Percentiles rank a stretch among this genome's conserved stretches.
These are phyloP conservation scores for Microtus oregoni DNA, from an alignment of 2,113 vertebrate species.

Conservation along the genomic window DNA sequence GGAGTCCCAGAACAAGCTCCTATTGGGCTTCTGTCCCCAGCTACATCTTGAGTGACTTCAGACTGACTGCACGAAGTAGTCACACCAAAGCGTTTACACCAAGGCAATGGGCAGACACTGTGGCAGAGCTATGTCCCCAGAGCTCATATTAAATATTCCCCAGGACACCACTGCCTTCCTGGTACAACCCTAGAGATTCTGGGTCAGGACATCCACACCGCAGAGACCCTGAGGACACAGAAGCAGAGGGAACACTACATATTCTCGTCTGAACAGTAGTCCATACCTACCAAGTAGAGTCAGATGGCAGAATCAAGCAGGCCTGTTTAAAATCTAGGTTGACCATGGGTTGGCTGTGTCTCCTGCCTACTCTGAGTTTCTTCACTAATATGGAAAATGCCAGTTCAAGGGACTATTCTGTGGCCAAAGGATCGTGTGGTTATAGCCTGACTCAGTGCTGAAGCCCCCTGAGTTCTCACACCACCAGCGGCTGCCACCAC, in stretches of 20 bases:
- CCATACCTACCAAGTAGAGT: neutral
- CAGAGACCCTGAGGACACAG: neutral
- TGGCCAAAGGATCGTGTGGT: accelerated
- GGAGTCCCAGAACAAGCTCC: neutral
- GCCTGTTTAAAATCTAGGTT: neutral
- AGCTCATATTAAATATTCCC: accelerated
- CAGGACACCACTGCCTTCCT: neutral
- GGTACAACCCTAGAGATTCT: neutral
- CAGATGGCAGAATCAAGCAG: no score
- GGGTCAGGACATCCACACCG: no score
- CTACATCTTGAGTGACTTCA: neutral
- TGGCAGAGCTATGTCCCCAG: neutral
- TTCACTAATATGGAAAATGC: neutral
- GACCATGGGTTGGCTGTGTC: accelerated
- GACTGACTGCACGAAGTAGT: no score
- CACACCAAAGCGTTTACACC: neutral
- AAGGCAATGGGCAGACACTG: neutral
- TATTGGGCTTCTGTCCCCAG: neutral
- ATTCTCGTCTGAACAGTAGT: accelerated
- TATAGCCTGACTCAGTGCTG: neutral
- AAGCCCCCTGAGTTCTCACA: neutral
- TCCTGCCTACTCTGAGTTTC: no score
- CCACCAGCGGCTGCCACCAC: accelerated
- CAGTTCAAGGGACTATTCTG: accelerated
- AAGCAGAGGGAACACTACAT: neutral